Conservation (phyloP, 2,888 invertebrate genomes). For the Lasiommata megera region DNA sequence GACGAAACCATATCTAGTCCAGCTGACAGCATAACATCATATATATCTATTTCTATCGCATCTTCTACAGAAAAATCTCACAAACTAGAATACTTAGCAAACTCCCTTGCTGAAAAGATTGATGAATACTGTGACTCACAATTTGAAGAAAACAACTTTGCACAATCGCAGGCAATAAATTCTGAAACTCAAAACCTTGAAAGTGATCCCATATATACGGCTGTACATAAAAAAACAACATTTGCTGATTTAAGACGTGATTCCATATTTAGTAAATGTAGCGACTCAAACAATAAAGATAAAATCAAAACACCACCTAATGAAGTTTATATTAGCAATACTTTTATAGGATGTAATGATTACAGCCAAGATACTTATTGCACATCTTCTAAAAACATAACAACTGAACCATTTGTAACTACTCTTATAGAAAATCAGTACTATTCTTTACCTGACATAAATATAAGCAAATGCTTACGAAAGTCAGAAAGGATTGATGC, state of each 20-base stretch:
- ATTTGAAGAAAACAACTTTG: constrained; percentile 60
- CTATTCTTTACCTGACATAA: constrained; percentile 86
- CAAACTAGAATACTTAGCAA: constrained; percentile 74
- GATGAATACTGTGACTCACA: constrained; percentile 78
- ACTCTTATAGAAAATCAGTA: constrained; percentile 85
- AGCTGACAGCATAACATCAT: constrained; percentile 76
- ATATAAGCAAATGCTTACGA: constrained; percentile 85
- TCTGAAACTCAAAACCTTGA: constrained; percentile 52
- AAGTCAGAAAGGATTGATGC: constrained; percentile 87
- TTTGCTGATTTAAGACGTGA: constrained; percentile 75
- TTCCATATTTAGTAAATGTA: constrained; percentile 60
- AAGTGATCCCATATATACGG: constrained; percentile 67
- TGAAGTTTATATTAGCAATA: constrained; percentile 66
- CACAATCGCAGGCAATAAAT: constrained; percentile 49
- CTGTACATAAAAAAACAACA: constrained; percentile 76
- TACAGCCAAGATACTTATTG: constrained; percentile 63
- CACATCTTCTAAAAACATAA: constrained; percentile 70
- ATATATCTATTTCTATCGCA: constrained; percentile 74
- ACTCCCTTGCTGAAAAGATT: constrained; percentile 76
- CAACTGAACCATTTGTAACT: constrained; percentile 74
- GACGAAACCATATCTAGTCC: constrained; percentile 74
- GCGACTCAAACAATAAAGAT: constrained; percentile 48
- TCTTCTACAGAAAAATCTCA: constrained; percentile 75
- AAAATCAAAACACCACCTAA: constrained; percentile 54
- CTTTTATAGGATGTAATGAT: constrained; percentile 65